Percentiles rank a stretch among this genome's conserved stretches.
phyloP scores from a whole-genome alignment of 1,140 invertebrate genomes.

The Drosophila sucinea region DNA sequence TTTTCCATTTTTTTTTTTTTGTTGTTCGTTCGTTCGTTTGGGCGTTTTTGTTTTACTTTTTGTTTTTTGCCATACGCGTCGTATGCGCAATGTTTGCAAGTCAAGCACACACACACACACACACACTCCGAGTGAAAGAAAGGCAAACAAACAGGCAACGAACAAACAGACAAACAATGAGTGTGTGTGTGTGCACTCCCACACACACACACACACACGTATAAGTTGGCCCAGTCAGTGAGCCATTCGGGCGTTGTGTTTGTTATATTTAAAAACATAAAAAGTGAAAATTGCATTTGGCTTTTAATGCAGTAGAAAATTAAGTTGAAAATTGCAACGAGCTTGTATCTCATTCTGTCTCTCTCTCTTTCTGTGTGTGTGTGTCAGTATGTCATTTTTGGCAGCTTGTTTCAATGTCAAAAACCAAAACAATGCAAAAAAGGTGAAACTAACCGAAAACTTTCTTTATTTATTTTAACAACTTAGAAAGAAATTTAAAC shows the following conservation, averaged over 20 bases:
- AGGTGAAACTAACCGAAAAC: neutral
- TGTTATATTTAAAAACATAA: conserved; percentile 47
- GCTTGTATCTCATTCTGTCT: neutral
- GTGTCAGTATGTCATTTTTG: neutral
- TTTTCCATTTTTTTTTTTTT: conserved; percentile 30
- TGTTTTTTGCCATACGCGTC: conserved; percentile 60
- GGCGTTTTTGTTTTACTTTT: conserved; percentile 7
- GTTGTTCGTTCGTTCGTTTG: neutral
- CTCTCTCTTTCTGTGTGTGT: neutral
- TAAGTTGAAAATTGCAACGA: conserved; percentile 33
- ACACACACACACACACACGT: conserved; percentile 30
- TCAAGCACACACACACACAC: conserved; percentile 33
- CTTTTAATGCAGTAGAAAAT: conserved; percentile 26
- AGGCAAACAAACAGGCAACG: conserved; percentile 46
- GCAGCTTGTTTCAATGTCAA: conserved; percentile 2
- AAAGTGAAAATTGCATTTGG: conserved; percentile 79
- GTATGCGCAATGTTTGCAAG: conserved; percentile 73
- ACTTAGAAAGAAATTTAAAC: neutral
- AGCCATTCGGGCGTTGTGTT: conserved; percentile 47
- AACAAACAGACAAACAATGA: conserved; percentile 32
- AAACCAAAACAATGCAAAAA: neutral
- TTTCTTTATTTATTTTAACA: neutral
- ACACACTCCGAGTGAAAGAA: conserved; percentile 19
- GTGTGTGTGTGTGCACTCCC: conserved; percentile 13
- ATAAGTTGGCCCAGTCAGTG: conserved; percentile 53